Evolutionary conservation across 1,140 invertebrate species (phyloP), one percentile per base, ranked within the genome.

Genomic region (Diploscapter pachys): DNA sequence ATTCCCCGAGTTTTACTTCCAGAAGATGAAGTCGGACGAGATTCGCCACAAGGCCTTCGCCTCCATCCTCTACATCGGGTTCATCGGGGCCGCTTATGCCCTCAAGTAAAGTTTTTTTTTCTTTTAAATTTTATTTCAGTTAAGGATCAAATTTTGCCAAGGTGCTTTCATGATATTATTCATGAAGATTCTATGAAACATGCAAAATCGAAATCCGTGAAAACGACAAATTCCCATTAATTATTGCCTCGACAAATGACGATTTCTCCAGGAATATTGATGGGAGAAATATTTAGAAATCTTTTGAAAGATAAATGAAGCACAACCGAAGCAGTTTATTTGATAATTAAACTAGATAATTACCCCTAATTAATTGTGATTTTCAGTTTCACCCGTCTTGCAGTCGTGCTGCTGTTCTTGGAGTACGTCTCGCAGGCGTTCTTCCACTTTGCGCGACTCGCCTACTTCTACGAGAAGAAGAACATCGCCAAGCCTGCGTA

Each of bases 1-100:
- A 83, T 91, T 94, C 82, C 95, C 96, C 4, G 96, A 99, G 86
- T 88, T 99, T 11, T 99, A 99, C 86, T 96, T 99, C 88, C 95
- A 98, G 88, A 92, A 90, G 85, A 89, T 92, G 50, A 93, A 94
- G 86, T 91, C 90, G 80, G 93, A 95, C 82, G 93, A 95, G 82
- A 93, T 93, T 87, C 83, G 89, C 9, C 87, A 87, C 4, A 91
- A 91, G 82, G 90, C 93, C 62, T 87, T 90, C 72, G 91, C 93
- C 81, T 91, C 93, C 54, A 87, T 91, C 64, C 87, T 92, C 49
- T 93, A 94, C 78, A 89, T 98, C 63, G 85, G 92, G 11, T 91
- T 94, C 81, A 91, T 95, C 65, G 87, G 90, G 3, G 88, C 91
- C 76, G 93, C 93, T 66, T 99, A 98, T 87, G 87, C 92, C 5